Evolutionary conservation across 2,888 invertebrate species (phyloP), one percentile per base, ranked within the genome.

Genomic region (Nephrotoma guestfalica): DNA sequence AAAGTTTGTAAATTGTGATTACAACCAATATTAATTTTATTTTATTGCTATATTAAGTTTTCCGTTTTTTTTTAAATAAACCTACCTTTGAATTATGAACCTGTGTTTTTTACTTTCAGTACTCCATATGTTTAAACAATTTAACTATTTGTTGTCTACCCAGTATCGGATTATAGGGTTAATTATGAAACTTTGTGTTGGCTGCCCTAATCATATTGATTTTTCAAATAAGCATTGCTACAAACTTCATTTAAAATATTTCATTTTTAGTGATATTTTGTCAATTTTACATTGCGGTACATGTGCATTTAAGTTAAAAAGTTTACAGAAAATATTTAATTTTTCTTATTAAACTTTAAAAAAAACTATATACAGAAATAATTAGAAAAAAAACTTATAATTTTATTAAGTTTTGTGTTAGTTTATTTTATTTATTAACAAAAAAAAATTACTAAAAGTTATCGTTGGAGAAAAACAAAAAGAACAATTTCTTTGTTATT

Each of bases 281-380:
- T 86, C 86, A 86, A 86, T 86, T 86, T 86, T 45, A 86, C 30
- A 86, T 86, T 86, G 45, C 86, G 45, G 43, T 86, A 86, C 86
- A 88, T 88, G 88, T 88, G 87, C 86, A 88, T 86, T 87, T 88
- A 87, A 83, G 83, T 45, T 30, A 43, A 84, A 84, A 84, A 84
- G 41, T 84, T 84, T 84, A 84, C 30, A 71, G 71, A 71, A 84
- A 47, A 83, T 4, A 86, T 86, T 47, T 84, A 47, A 45, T 43
- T 43, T 84, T 47, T 45, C 71, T 71, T 71, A 71, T 71, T 71
- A 71, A 71, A 71, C 71, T 71, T 71, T 71, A 71, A 71, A 71
- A 30, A 51, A 71, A 30, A 71, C 9, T 71, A 30, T 71, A 57
- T 30, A 30, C 6, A 15, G 15, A n/a, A 57, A 57, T 57, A 71